These are phyloP conservation scores for Mythimna impura DNA, from an alignment of 2,888 invertebrate species.

Conservation along the genomic window DNA sequence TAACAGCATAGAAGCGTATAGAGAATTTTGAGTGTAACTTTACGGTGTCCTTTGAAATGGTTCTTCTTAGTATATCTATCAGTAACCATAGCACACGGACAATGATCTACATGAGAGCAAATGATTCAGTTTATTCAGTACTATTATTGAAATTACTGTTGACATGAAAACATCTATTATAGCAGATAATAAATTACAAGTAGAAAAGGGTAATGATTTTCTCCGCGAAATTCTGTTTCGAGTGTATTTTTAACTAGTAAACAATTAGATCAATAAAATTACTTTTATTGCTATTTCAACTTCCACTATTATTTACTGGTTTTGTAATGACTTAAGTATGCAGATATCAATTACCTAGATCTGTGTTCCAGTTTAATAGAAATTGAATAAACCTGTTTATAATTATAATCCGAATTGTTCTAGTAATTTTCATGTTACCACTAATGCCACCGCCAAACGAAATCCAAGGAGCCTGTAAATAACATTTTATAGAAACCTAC, in stretches of 20 bases:
- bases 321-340: not conserved
- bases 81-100: not conserved
- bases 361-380: conserved; percentile 17
- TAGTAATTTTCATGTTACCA: not conserved
- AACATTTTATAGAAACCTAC: not conserved
- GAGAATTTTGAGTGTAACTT: not conserved
- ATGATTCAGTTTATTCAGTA: conserved; percentile 3
- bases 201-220: conserved; percentile 13
- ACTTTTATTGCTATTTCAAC: not conserved
- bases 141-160: conserved; percentile 2
- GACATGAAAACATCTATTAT: not conserved
- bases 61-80: not conserved
- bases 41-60: not conserved
- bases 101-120: not conserved
- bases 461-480: not conserved
- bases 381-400: conserved; percentile 27
- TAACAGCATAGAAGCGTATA: not conserved
- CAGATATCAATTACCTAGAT: conserved; percentile 36
- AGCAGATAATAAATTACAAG: not conserved
- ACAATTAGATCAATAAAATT: not conserved
- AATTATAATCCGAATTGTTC: not conserved
- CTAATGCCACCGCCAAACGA: not conserved
- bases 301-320: not conserved
- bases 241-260: not conserved
- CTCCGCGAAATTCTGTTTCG: not conserved